Evolutionary conservation across 2,888 invertebrate genomes (phyloP).

Genomic region (Lacanobia wlatinum): DNA sequence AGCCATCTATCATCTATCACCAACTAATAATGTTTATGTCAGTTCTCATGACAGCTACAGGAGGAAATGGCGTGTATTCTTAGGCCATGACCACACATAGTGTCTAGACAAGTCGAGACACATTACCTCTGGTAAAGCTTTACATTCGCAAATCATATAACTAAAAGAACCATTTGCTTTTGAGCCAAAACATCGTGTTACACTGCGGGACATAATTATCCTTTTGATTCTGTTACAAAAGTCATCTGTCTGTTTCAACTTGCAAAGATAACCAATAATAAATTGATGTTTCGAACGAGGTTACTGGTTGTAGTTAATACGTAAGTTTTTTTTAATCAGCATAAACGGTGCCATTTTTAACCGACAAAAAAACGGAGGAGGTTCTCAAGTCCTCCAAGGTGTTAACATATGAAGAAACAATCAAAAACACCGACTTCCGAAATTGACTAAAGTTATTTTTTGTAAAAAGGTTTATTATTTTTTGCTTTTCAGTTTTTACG

Average conservation of each 20-base stretch:
- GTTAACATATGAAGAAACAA: no score
- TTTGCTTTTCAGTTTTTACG: no score
- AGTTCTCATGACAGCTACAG: constrained; percentile 34
- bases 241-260: constrained; percentile 32
- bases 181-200: constrained; percentile 34
- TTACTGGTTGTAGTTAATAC: background rate
- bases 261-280: constrained; percentile 28
- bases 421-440: no score
- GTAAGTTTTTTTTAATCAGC: no score
- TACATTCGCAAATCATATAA: constrained; percentile 7
- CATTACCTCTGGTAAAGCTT: constrained; percentile 13
- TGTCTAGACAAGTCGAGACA: constrained; percentile 32
- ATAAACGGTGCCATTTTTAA: no score
- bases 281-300: constrained; percentile 20
- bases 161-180: constrained; percentile 37
- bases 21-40: constrained; percentile 25
- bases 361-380: no score
- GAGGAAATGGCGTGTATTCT: constrained; percentile 41
- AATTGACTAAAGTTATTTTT: no score
- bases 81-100: constrained; percentile 40
- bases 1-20: constrained; percentile 35
- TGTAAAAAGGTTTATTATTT: no score
- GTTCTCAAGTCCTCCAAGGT: no score
- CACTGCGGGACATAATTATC: constrained; percentile 8
- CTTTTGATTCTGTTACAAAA: constrained; percentile 57